Base-by-base conservation (phyloP, 2,797 vertebrate species). In the Sebastes hubbsi region DNA sequence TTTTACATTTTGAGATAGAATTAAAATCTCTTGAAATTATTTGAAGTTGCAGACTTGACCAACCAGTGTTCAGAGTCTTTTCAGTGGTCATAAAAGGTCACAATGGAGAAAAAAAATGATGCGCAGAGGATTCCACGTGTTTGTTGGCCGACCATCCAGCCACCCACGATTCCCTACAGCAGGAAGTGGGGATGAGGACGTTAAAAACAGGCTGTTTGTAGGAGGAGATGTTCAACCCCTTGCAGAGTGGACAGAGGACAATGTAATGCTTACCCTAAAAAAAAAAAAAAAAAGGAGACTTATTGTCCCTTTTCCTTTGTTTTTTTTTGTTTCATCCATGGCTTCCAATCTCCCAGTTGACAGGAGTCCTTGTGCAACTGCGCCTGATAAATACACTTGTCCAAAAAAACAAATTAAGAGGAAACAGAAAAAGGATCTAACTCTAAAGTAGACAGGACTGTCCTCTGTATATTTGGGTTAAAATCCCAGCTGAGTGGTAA, bases 61-160 rank as follows among this genome's bases (percentile, higher is more conserved):
- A 55, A 49, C 58, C 75, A 82, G 78, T 76, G 69, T 77, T 82
- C 46, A 65, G 42, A 80, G 77, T 81, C 56, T 75, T 78, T 78
- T 75, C 68, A 93, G 88, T 85, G 90, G 91, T 91, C 85, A 78
- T 87, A 78, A 82, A 87, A 82, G 72, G 69, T 82, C 84, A 84
- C 6, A 3, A 80, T 55, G 65, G 72, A 80, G 77, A 22, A 27
- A 82, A 82, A 24, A 59, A 59, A 11, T 2, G 46, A 82, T 62
- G 68, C 8, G 2, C 14, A 54, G 55, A 73, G n/a, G 13, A 73
- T 36, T 77, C 72, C 22, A 11, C 80, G 81, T 46, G 46, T 72
- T 76, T 63, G 18, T 67, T 69, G 58, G 80, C 72, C 32, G 3
- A 62, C 74, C n/a, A 13, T 55, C 63, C 82, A 62, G 77, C 32